Base-by-base conservation (phyloP, 1,140 invertebrate genomes). In the Euura lappo region DNA sequence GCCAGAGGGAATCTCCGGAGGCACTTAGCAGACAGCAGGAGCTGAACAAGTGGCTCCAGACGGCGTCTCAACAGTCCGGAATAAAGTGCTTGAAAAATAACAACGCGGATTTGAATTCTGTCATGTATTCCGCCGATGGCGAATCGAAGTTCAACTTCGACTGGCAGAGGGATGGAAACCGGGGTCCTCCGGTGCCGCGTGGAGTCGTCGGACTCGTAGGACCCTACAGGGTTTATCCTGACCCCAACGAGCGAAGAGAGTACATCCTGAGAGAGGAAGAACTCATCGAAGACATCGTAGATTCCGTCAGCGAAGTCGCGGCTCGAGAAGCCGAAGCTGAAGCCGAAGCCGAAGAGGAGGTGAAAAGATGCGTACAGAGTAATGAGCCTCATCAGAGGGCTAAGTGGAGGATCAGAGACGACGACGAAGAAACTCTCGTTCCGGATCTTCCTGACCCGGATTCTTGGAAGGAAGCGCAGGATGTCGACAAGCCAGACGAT, bases 261-360 rank as follows among this genome's bases (percentile, higher is more conserved):
- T 84, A 80, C 68, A 79, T 85, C 72, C 76, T 85, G 1, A 73
- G 81, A 45, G 83, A 86, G 68, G 84, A 86, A 65, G 83, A 84
- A 64, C 70, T 84, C 10, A 75, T 81, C 3, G 78, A 85, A n/a
- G 82, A 85, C 6, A 67, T 74, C 5, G 76, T 80, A 2, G 79
- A 79, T 45, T 79, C 77, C 2, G 71, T 73, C 6, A 79, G 77
- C 43, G 77, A 80, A 44, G 45, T 79, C 3, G 51, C 67, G 0
- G 65, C 72, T 3, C 67, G 72, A 6, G 75, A 74, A 42, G 45
- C 46, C 71, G 66, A 46, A 42, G 47, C 42, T 45, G 70, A 45
- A 45, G 28, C 28, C 44, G 70, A 45, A 45, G 28, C 28, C 44
- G 28, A 72, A 47, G 71, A 72, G 60, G 75, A 76, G 46, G 72